phyloP scores from a whole-genome alignment of 2,797 vertebrate species.

The Jordanella pulchra region DNA sequence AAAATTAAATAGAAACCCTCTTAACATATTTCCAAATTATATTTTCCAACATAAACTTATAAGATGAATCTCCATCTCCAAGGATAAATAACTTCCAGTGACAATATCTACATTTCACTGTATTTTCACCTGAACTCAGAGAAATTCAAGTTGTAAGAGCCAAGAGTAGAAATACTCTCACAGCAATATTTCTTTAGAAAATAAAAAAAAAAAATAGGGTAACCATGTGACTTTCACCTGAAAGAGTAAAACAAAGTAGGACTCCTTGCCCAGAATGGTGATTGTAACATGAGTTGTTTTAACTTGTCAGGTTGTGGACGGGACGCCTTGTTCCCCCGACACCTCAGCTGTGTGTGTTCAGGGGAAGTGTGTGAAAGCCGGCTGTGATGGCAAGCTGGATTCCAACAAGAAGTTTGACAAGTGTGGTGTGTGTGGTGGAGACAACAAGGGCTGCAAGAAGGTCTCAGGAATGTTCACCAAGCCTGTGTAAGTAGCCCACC shows the following conservation, averaged over 20 bases:
- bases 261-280: not conserved
- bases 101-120: too few relatives aligned
- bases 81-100: too few relatives aligned
- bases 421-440: constrained; percentile 92
- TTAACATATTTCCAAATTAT: too few relatives aligned
- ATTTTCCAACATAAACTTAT: too few relatives aligned
- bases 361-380: constrained; percentile 94
- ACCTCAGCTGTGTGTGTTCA: constrained; percentile 93
- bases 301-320: constrained; percentile 88
- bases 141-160: too few relatives aligned
- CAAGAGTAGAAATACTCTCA: too few relatives aligned
- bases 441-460: constrained; percentile 94
- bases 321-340: constrained; percentile 92
- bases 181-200: too few relatives aligned
- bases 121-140: too few relatives aligned
- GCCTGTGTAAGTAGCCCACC: constrained; percentile 85
- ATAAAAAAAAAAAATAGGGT: too few relatives aligned
- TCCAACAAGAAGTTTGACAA: constrained; percentile 96
- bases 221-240: constrained; percentile 1
- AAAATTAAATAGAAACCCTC: too few relatives aligned
- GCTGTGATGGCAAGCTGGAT: constrained; percentile 91
- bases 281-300: not conserved
- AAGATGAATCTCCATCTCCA: too few relatives aligned
- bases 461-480: constrained; percentile 95
- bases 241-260: not conserved